Conservation (phyloP, 2,797 vertebrate species). For the Nannoperca australis region DNA sequence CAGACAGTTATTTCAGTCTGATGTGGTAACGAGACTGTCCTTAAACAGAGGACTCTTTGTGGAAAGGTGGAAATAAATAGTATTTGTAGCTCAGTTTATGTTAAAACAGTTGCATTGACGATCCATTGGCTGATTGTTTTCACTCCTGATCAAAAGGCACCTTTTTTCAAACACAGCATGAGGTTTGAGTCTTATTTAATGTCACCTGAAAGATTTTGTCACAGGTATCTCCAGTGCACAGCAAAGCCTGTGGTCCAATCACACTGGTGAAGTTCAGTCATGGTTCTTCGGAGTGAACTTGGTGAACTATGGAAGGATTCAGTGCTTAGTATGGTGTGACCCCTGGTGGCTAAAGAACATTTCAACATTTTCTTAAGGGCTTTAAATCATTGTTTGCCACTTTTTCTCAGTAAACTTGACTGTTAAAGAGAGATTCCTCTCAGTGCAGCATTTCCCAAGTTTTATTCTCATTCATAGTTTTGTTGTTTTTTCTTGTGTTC, state of each 20-base stretch:
- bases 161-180: neutral
- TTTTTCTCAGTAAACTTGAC: neutral
- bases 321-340: conserved; percentile 50
- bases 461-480: neutral
- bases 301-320: conserved; percentile 15
- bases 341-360: conserved; percentile 81
- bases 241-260: conserved; percentile 10
- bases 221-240: conserved; percentile 11
- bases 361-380: neutral
- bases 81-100: neutral
- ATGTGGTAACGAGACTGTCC: neutral
- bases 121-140: conserved; percentile 5
- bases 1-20: conserved; percentile 18
- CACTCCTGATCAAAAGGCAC: neutral
- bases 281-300: conserved; percentile 26
- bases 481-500: neutral
- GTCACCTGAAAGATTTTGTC: conserved; percentile 6
- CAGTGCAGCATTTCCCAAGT: rapidly evolving
- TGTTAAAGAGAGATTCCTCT: neutral
- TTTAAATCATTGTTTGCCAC: neutral
- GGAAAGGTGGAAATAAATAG: neutral
- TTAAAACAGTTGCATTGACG: neutral
- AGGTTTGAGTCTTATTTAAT: conserved; percentile 1
- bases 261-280: neutral
- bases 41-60: neutral